A percentile compares a stretch with the other conserved stretches of the same genome.
These are phyloP conservation scores for Eumacrocentrus americanus DNA, from an alignment of 2,888 invertebrate genomes.

Conservation along the genomic window DNA sequence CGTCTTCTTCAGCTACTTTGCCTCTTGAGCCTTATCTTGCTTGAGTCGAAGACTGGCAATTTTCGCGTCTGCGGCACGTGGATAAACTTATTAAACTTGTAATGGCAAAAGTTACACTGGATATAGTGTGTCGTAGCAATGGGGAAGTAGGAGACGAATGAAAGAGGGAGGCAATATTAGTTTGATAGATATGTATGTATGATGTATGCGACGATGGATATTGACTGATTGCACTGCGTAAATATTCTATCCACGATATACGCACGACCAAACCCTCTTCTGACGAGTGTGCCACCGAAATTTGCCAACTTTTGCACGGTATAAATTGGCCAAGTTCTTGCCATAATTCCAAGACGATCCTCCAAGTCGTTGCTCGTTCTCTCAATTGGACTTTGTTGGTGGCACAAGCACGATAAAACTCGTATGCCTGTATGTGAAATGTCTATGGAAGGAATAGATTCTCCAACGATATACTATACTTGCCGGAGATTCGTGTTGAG, in stretches of 20 bases:
- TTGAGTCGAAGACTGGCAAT: conserved; percentile 30
- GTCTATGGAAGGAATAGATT: no score
- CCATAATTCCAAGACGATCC: conserved; percentile 27
- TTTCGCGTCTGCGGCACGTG: conserved; percentile 39
- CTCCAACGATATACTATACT: not conserved
- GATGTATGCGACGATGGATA: conserved; percentile 31
- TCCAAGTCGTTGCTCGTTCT: conserved; percentile 11
- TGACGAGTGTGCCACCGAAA: not conserved
- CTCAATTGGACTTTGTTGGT: not conserved
- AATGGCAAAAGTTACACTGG: conserved; percentile 56
- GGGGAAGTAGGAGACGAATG: conserved; percentile 10
- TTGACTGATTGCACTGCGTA: conserved; percentile 38
- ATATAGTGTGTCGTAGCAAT: conserved; percentile 20
- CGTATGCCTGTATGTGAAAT: not conserved
- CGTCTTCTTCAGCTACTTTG: conserved; percentile 2
- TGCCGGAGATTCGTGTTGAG: not conserved
- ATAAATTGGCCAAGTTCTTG: conserved; percentile 35
- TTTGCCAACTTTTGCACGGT: conserved; percentile 20
- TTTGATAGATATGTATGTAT: not conserved
- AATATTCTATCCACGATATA: conserved; percentile 37
- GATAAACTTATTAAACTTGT: conserved; percentile 59
- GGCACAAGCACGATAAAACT: not conserved
- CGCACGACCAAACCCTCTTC: not conserved
- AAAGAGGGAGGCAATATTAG: conserved; percentile 12
- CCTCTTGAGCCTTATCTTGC: conserved; percentile 32